Percentiles rank a stretch among this genome's conserved stretches.
Conservation (phyloP, 2,113 vertebrate genomes). For the Etia nguti region DNA sequence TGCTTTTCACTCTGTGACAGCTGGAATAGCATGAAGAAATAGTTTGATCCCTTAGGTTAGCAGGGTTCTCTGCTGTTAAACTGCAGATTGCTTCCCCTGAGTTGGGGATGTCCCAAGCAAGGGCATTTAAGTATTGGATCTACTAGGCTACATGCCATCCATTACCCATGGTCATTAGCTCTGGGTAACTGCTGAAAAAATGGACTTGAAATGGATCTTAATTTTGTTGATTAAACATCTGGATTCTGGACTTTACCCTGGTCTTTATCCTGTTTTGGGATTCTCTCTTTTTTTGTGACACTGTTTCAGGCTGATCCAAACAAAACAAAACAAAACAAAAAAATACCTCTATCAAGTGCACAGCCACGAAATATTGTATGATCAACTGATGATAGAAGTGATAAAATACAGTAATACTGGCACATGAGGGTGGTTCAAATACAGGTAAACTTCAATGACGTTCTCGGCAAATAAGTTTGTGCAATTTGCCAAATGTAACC, state of each 20-base stretch:
- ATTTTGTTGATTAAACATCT: too few species aligned
- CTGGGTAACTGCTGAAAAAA: neutral
- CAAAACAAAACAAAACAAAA: neutral
- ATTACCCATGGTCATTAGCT: neutral
- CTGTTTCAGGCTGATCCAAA: neutral
- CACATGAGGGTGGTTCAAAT: neutral
- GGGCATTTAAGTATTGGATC: neutral
- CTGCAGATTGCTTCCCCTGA: neutral
- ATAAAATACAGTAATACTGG: neutral
- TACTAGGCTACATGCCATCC: accelerated
- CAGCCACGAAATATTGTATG: accelerated
- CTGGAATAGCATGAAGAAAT: neutral
- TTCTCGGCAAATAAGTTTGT: neutral
- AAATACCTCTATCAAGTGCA: neutral
- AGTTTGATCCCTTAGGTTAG: neutral
- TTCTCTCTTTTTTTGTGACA: neutral
- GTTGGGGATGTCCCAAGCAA: neutral
- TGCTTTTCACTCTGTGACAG: neutral
- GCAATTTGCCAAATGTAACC: neutral
- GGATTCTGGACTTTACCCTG: neutral
- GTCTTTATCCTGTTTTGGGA: neutral
- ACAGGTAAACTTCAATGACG: neutral
- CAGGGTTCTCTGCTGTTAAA: neutral
- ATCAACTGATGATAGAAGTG: neutral
- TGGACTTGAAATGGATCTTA: neutral